phyloP scores from a whole-genome alignment of 2,113 vertebrate species.

The Tachycineta bicolor region DNA sequence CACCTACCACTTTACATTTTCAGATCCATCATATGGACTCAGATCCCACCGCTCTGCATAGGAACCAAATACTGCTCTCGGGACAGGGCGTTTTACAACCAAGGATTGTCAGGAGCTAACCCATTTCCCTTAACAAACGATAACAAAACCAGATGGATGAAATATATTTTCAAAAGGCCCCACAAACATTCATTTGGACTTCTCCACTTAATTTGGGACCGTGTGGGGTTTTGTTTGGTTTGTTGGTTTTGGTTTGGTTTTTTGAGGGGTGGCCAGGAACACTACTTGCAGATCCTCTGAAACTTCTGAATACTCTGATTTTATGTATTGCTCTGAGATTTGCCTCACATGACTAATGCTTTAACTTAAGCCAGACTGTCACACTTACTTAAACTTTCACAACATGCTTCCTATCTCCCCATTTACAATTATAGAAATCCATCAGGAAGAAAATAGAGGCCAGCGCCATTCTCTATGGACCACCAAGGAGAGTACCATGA shows the following conservation, averaged over 20 bases:
- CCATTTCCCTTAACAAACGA: background rate
- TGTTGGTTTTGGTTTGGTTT: background rate
- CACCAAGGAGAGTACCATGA: background rate
- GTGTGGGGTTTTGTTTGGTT: background rate
- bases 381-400: background rate
- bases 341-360: background rate
- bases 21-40: background rate
- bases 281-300: background rate
- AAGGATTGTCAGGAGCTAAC: background rate
- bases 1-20: background rate
- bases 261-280: background rate
- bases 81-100: background rate
- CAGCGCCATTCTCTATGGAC: background rate
- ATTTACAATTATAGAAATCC: background rate
- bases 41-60: background rate
- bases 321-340: background rate
- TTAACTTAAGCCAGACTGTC: background rate
- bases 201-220: background rate
- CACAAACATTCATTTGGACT: background rate
- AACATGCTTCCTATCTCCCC: background rate
- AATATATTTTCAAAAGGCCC: background rate
- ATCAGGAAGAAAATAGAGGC: background rate
- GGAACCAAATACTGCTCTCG: background rate
- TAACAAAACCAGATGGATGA: background rate
- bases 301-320: background rate